Base-by-base conservation (phyloP, 2,888 invertebrate genomes). In the Vanessa cardui region DNA sequence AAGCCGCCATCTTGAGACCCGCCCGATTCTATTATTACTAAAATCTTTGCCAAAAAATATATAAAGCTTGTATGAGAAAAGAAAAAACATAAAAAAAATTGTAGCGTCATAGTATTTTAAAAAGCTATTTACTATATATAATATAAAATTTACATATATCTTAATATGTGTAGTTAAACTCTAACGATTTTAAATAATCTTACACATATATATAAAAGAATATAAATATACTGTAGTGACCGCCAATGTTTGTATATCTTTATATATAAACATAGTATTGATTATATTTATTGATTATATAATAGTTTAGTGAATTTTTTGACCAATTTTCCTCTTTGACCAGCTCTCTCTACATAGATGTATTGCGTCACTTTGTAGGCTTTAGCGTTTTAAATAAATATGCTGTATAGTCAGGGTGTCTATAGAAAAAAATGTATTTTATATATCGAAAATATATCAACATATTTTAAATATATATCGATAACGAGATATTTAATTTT, bases 391-490 rank as follows among this genome's bases (percentile, higher is more conserved):
- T 9, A 64, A 66, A 65, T 66, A 70, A 73, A 66, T 66, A 76
- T 79, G 77, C 81, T 80, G 73, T 79, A 72, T 80, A 80, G 78
- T 78, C 85, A 87, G 84, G 84, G 84, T 86, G 80, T 81, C 52
- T 54, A 54, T 54, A 54, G 52, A 16, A 31, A 16, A 31, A 54
- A 20, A 49, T 33, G 63, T 63, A 67, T 45, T 56, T 63, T 62
- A 44, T 58, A 46, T 21, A 49, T 45, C 9, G 4, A 39, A 46
- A 50, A 44, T 33, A 56, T 33, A 56, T 56, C 20, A 9, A 56
- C 18, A 20, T 56, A 26, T 52, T 26, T 26, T 16, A 26, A 52
- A 26, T 26, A 50, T 49, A 49, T 21, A 52, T 54, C 52, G 52
- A 6, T 2, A 31, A 21, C 52, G 7, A 54, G 26, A 56, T 56